phyloP scores from a whole-genome alignment of 2,797 vertebrate species.

The Alca torda region DNA sequence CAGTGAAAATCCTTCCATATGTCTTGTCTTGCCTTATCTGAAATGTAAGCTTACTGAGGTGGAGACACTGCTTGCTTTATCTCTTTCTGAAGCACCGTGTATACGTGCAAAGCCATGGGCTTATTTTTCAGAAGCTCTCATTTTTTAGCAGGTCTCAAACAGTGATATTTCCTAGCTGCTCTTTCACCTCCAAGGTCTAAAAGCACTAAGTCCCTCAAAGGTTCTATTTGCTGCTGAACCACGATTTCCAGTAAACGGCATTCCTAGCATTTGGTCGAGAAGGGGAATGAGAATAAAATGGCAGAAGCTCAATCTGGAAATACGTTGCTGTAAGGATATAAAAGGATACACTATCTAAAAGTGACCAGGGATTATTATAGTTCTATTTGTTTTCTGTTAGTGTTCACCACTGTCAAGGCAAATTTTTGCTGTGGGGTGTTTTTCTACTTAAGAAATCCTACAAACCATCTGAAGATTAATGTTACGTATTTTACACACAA shows the following conservation, averaged over 20 bases:
- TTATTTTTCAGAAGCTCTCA: neutral
- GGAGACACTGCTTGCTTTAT: neutral
- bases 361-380: neutral
- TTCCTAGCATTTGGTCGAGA: neutral
- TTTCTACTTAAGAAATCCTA: neutral
- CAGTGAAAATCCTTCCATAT: neutral
- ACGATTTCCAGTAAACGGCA: neutral
- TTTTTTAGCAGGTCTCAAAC: neutral
- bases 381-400: neutral
- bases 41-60: neutral
- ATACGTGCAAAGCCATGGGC: fast-evolving
- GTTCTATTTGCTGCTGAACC: neutral
- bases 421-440: neutral
- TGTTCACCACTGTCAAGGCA: neutral
- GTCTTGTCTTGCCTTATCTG: neutral
- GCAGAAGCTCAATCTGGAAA: neutral
- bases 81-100: neutral
- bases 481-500: neutral
- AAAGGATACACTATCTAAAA: neutral
- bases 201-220: neutral
- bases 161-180: neutral
- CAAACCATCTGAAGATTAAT: neutral
- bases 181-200: neutral
- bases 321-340: neutral
- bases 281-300: neutral